Conservation (phyloP, 2,113 vertebrate genomes). For the Rhynchomys soricoides region DNA sequence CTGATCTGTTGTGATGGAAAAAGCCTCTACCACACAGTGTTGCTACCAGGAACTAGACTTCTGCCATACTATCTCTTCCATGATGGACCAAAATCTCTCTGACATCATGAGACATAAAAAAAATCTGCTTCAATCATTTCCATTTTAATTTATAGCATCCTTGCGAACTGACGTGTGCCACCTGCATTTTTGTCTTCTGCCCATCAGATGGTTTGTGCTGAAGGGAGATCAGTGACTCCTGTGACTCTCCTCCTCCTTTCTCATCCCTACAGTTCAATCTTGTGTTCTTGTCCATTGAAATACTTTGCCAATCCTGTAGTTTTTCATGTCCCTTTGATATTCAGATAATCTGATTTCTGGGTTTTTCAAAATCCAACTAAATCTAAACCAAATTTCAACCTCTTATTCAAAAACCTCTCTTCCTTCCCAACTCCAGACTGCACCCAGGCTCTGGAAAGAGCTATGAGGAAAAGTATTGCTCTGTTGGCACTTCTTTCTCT, state of each 20-base stretch:
- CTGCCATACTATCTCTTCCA: not conserved
- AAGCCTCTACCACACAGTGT: too few relatives aligned
- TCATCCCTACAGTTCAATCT: not conserved
- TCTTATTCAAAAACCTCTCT: not conserved
- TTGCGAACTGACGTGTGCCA: not conserved
- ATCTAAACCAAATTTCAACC: conserved; percentile 6
- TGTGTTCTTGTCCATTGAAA: not conserved
- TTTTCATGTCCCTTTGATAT: not conserved
- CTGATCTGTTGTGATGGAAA: not conserved
- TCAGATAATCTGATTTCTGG: not conserved
- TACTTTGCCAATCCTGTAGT: not conserved
- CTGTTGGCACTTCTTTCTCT: not conserved
- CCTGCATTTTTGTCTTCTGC: not conserved
- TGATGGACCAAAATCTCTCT: too few relatives aligned
- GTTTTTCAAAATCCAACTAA: conserved; percentile 1
- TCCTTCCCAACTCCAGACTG: not conserved
- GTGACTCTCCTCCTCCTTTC: not conserved
- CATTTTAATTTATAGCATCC: not conserved
- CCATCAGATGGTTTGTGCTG: not conserved
- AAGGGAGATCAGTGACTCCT: not conserved
- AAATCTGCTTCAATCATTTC: not conserved
- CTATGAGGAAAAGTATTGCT: not conserved
- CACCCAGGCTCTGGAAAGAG: not conserved
- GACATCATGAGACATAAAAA: not conserved
- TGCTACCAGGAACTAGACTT: not conserved